A percentile compares a stretch with the other conserved stretches of the same genome.
These are phyloP conservation scores for Rosalia funebris DNA, from an alignment of 2,888 invertebrate genomes.

Conservation along the genomic window DNA sequence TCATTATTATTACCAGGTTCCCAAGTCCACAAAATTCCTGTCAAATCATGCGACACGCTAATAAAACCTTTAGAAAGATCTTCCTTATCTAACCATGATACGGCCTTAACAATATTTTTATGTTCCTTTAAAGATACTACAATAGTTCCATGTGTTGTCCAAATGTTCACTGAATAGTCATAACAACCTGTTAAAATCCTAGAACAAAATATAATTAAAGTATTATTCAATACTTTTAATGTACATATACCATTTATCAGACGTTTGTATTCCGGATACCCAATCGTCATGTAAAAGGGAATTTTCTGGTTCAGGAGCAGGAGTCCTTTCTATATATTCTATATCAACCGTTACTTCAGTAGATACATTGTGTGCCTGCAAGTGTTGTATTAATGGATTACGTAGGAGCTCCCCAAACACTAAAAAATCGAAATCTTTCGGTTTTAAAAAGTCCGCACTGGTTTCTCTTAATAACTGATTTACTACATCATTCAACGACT, in stretches of 20 bases:
- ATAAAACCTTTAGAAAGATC: constrained; percentile 65
- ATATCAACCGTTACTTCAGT: constrained; percentile 87
- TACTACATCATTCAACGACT: constrained; percentile 80
- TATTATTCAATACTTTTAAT: background rate
- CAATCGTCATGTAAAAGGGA: constrained; percentile 96
- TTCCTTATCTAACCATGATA: constrained; percentile 82
- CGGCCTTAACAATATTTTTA: constrained; percentile 86
- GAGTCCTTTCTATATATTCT: constrained; percentile 90
- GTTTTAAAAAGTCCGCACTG: constrained; percentile 59
- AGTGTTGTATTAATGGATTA: constrained; percentile 76
- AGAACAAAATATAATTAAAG: constrained; percentile 52
- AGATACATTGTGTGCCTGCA: constrained; percentile 79
- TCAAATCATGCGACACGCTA: constrained; percentile 94
- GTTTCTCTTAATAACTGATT: constrained; percentile 80
- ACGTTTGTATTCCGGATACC: constrained; percentile 73
- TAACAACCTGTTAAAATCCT: constrained; percentile 94
- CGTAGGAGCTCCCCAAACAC: constrained; percentile 85
- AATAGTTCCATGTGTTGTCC: constrained; percentile 87
- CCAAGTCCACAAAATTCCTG: constrained; percentile 72
- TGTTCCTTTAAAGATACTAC: constrained; percentile 87
- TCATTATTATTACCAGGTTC: constrained; percentile 34
- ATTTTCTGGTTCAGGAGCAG: constrained; percentile 92
- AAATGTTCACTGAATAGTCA: constrained; percentile 91
- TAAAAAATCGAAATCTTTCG: constrained; percentile 87
- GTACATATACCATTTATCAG: constrained; percentile 52